Evolutionary conservation across 2,888 invertebrate genomes (phyloP), one percentile per base, ranked within the genome.

Genomic region (Dugesia japonica): DNA sequence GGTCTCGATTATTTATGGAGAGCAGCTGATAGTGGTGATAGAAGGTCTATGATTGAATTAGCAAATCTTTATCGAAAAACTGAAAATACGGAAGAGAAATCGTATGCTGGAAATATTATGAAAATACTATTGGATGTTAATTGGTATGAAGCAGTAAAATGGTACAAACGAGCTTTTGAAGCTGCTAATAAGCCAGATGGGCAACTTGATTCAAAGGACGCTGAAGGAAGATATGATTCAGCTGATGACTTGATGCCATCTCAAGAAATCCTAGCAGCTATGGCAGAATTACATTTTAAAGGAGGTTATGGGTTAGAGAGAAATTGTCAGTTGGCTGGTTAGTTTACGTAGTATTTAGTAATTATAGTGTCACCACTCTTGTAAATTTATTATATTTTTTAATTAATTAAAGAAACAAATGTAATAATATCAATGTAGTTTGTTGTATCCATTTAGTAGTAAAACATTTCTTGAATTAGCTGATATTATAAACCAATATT

Each of bases 11-110:
- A 74, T 23, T 23, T 74, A 17, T 33, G 74, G 33, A 15, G 38
- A 13, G 15, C 74, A 56, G 74, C 74, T 9, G 74, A 74, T 23
- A 38, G 74, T 42, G 74, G 74, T 71, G 74, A 74, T 20, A 28
- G 74, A 71, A 28, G 74, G 9, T 74, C 33, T 42, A 74, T 74
- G 74, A 74, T 74, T 42, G 33, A 33, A 17, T 42, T 74, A 17
- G 74, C 42, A 38, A 38, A 38, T 17, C 17, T 38, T 9, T 38
- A 38, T 38, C 9, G 38, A 17, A 38, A 38, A 38, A 38, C 38
- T 9, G 38, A 38, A 13, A 38, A 38, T 38, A 38, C 17, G 9
- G 38, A 38, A 38, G 38, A 17, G 17, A 38, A 38, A 17, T 9
- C 13, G 9, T 13, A 38, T 38, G 38, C 9, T 38, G 38, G 9